Evolutionary conservation across 2,888 invertebrate genomes (phyloP).

Genomic region (Tridacna gigas): DNA sequence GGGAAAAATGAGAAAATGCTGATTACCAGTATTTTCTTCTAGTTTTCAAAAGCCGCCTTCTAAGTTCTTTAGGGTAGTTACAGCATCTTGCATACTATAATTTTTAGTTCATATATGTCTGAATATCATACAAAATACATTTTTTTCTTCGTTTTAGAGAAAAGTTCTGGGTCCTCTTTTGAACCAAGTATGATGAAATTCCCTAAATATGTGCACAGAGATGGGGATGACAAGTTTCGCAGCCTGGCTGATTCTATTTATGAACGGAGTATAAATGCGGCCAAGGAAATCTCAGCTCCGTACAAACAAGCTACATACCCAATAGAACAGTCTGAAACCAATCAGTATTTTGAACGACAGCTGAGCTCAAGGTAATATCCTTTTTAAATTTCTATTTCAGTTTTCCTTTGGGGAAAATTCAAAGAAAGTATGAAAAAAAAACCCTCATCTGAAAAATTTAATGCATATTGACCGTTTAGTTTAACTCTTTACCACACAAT

Average conservation of each 20-base stretch:
- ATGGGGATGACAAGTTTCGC: conserved; percentile 78
- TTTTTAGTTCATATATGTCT: neutral
- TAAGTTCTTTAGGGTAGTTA: neutral
- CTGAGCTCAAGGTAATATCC: conserved; percentile 65
- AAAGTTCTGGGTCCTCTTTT: conserved; percentile 22
- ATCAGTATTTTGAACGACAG: conserved; percentile 79
- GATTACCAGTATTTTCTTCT: neutral
- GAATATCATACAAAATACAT: no score
- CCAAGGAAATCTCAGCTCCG: conserved; percentile 95
- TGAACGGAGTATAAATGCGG: conserved; percentile 68
- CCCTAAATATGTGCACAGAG: conserved; percentile 73
- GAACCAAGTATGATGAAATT: conserved; percentile 73
- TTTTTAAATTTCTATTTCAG: no score
- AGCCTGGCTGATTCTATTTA: conserved; percentile 77
- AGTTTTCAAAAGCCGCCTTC: neutral
- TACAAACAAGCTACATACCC: conserved; percentile 99
- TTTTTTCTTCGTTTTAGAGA: neutral
- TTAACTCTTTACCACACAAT: no score
- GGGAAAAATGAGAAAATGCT: neutral
- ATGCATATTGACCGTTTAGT: no score
- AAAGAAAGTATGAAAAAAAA: no score
- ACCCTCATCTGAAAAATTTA: no score
- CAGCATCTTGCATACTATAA: neutral
- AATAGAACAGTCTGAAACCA: conserved; percentile 89
- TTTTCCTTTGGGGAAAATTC: no score